Base-by-base conservation (phyloP, 1,140 invertebrate species). In the Lordiphosa collinella region DNA sequence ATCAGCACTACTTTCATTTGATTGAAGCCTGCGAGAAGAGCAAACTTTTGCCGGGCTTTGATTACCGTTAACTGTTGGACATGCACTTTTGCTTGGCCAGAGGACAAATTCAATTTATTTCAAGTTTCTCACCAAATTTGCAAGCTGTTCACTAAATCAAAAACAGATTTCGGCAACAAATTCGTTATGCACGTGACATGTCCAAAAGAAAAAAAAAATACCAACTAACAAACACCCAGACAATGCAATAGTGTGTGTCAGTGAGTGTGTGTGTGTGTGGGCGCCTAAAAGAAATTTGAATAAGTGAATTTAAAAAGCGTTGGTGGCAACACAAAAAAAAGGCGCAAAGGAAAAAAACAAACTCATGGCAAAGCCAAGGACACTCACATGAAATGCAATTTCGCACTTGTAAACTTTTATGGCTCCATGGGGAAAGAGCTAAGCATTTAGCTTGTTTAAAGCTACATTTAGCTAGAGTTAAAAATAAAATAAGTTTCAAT, bases 321-420 rank as follows among this genome's bases (percentile, higher is more conserved):
- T 84, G 67, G 71, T 49, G 62, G 66, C 48, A 63, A 75, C 52
- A 43, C 34, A n/a, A 37, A 36, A 44, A 22, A 53, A 40, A 57
- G 2, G 2, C 32, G 18, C 10, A 9, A 7, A 36, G 9, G 4
- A 37, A 37, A 43, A 36, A 50, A 34, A 31, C 43, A 40, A 52
- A 65, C 78, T 71, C 71, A 66, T 76, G 41, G 48, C 58, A 72
- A 78, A 84, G 72, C 76, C 78, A 84, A 84, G 78, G 73, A 84
- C 78, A 84, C 79, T 84, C 84, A 53, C 78, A 84, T 84, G 78
- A 84, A 84, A 84, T 84, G 78, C 78, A 84, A 84, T 84, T 84
- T 84, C 78, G 72, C 76, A 80, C 78, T 84, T 78, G 78, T 78
- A 84, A 84, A 84, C 78, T 84, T 84, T 84, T 76, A 82, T 82